Conservation (phyloP, 2,888 invertebrate species). For the Euclidia mi region DNA sequence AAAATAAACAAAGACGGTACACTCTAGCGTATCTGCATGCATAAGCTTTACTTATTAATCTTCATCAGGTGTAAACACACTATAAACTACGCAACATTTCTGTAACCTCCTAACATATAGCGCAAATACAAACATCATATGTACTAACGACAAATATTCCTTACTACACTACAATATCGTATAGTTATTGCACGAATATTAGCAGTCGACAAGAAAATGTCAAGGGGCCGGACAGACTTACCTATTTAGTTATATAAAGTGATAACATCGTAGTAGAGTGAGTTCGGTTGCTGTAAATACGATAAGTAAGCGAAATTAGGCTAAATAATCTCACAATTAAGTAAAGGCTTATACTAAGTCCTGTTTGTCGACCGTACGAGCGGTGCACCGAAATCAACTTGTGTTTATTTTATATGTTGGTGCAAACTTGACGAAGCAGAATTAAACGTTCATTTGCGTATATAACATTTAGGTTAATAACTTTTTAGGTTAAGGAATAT, state of each 20-base stretch:
- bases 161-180: neutral
- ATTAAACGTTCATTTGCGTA: conserved; percentile 12
- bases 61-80: too few relatives aligned
- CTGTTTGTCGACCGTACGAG: conserved; percentile 57
- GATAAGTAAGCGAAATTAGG: conserved; percentile 74
- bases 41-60: too few relatives aligned
- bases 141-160: neutral
- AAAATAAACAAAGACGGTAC: too few relatives aligned
- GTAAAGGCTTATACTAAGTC: conserved; percentile 69
- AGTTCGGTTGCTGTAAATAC: conserved; percentile 68
- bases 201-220: conserved; percentile 21
- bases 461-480: conserved; percentile 8
- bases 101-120: too few relatives aligned
- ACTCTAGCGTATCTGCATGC: too few relatives aligned
- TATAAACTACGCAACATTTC: too few relatives aligned
- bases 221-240: conserved; percentile 26
- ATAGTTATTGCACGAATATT: conserved; percentile 26
- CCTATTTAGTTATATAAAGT: conserved; percentile 46
- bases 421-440: conserved; percentile 14
- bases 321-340: conserved; percentile 76
- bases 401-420: conserved; percentile 40
- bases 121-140: too few relatives aligned
- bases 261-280: conserved; percentile 46
- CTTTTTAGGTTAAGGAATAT: conserved; percentile 9
- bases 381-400: conserved; percentile 27